Conservation (phyloP, 2,888 invertebrate genomes). For the Melanostoma mellinum region DNA sequence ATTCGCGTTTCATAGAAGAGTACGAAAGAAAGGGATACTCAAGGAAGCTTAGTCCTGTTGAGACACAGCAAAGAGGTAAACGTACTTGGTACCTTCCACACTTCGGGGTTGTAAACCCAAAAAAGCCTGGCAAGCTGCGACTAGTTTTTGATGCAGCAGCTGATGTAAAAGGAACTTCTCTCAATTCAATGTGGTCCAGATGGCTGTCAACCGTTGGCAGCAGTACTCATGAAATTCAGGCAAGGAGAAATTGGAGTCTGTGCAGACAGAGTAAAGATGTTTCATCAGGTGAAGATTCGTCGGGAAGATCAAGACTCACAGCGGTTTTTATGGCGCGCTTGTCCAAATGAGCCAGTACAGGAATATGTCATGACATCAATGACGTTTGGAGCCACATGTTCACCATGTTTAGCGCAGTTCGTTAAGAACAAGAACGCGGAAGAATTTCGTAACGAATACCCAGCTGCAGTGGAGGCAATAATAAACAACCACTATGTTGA, state of each 20-base stretch:
- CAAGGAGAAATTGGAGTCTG: slow-evolving; percentile 73
- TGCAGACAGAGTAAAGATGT: slow-evolving; percentile 78
- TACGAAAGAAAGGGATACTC: slow-evolving; percentile 71
- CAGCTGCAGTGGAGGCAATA: slow-evolving; percentile 48
- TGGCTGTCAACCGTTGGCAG: slow-evolving; percentile 72
- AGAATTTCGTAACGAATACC: slow-evolving; percentile 35
- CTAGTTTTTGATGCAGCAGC: slow-evolving; percentile 77
- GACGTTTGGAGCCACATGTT: slow-evolving; percentile 71
- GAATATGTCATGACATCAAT: slow-evolving; percentile 70
- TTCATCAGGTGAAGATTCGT: slow-evolving; percentile 75
- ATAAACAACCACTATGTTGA: slow-evolving; percentile 39
- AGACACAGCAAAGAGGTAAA: slow-evolving; percentile 15
- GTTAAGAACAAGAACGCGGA: slow-evolving; percentile 58
- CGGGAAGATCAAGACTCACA: slow-evolving; percentile 75
- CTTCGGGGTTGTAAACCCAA: slow-evolving; percentile 66
- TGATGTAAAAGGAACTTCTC: slow-evolving; percentile 61
- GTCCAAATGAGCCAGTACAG: slow-evolving; percentile 3
- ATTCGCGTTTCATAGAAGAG: slow-evolving; percentile 51
- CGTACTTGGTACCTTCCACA: slow-evolving; percentile 74
- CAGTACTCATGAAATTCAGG: slow-evolving; percentile 76
- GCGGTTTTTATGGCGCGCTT: slow-evolving; percentile 74
- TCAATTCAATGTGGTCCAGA: slow-evolving; percentile 76
- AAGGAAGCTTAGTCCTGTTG: slow-evolving; percentile 49
- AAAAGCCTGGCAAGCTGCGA: slow-evolving; percentile 75
- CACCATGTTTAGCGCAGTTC: slow-evolving; percentile 42